Percentiles rank a stretch among this genome's conserved stretches.
phyloP scores from a whole-genome alignment of 2,888 invertebrate species.

The Drosophila testacea region DNA sequence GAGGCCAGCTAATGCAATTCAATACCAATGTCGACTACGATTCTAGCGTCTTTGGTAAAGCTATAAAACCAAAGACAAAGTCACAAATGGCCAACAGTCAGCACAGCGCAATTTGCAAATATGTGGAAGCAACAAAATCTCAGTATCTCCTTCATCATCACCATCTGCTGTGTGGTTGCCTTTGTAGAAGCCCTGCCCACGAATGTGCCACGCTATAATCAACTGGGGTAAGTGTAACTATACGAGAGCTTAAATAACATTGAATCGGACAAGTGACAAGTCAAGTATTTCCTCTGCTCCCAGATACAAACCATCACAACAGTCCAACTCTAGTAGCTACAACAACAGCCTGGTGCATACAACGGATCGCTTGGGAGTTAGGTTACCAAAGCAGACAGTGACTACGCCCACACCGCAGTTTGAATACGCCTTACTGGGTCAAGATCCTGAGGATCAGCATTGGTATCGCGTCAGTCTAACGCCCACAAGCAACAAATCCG shows the following conservation, averaged over 20 bases:
- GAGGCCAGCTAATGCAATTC: conserved; percentile 44
- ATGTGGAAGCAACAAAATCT: conserved; percentile 49
- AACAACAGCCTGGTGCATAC: conserved; percentile 12
- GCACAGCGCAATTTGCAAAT: conserved; percentile 23
- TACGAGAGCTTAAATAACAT: not conserved
- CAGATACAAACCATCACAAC: conserved; percentile 15
- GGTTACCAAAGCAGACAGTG: not conserved
- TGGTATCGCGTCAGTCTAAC: conserved; percentile 69
- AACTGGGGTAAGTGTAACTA: conserved; percentile 49
- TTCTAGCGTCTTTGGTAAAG: conserved; percentile 3
- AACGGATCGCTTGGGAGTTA: conserved; percentile 18
- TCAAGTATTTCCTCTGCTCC: too few relatives aligned
- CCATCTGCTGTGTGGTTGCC: conserved; percentile 28
- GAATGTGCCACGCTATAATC: conserved; percentile 47
- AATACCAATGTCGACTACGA: conserved; percentile 17
- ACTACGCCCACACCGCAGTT: conserved; percentile 39
- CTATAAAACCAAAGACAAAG: conserved; percentile 58
- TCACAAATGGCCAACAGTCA: conserved; percentile 44
- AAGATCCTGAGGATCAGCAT: conserved; percentile 67
- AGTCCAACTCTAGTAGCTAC: conserved; percentile 5
- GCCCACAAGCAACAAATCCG: conserved; percentile 39
- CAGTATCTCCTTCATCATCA: conserved; percentile 14
- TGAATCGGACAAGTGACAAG: not conserved
- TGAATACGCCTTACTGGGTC: conserved; percentile 65
- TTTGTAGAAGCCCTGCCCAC: conserved; percentile 37